Evolutionary conservation across 2,113 vertebrate genomes (phyloP), one percentile per base, ranked within the genome.

Genomic region (Cynocephalus volans): DNA sequence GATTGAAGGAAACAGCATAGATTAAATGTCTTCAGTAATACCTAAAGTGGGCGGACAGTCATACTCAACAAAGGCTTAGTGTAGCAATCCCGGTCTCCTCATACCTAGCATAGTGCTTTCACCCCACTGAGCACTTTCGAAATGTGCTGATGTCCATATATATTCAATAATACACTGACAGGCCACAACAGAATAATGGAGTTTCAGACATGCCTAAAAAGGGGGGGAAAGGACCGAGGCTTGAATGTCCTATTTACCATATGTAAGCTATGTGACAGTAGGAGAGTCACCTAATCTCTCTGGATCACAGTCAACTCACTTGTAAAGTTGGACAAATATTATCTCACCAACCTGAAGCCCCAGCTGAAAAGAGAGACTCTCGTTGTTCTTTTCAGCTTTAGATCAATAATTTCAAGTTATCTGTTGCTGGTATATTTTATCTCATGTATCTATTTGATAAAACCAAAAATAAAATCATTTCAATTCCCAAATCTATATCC

Each of bases 361-460:
- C 69, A 70, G 36, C 50, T 33, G 62, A 41, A 7, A 73, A 56
- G 64, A 33, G 0, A 5, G 45, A 70, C 19, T 79, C 41, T 82
- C 69, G 90, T 1, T 3, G 52, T 50, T 65, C 41, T 52, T 83
- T 86, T 62, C 31, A 28, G 31, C 19, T 90, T 58, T 64, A 52
- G 17, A 67, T 76, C 12, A 85, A 23, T 89, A 86, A 81, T 8
- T 67, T 48, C 31, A 93, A 84, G 67, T 81, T 75, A 81, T 28
- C 82, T 93, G 60, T 36, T 89, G 48, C 65, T 72, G 24, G 17
- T 88, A 88, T 48, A 67, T 48, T 19, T 95, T 76, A 72, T 69
- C 77, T 96, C 21, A 21, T 36, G 54, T 14, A 67, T 8, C 60
- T 65, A 72, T 41, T 88, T 87, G 69, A 96, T 52, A 76, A 96